Base-by-base conservation (phyloP, 2,888 invertebrate species). In the Thereva nobilitata region DNA sequence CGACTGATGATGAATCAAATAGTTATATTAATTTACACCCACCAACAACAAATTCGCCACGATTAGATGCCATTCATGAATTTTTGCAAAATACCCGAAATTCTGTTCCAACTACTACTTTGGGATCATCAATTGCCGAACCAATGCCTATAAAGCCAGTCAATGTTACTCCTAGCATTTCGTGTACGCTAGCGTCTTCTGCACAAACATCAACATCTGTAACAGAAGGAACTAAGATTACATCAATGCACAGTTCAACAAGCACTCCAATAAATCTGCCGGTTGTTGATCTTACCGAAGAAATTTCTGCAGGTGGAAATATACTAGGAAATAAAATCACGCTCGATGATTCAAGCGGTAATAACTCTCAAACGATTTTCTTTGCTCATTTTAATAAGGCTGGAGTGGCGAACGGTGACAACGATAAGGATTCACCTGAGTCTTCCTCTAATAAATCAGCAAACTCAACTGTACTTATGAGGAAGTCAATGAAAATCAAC, bases 1-100 rank as follows among this genome's bases (percentile, higher is more conserved):
- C 54, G 0, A 47, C 45, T 8, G 56, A 65, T 12, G 54, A 67
- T 10, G 52, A 66, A 37, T 47, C 67, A 7, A 71, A 71, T 53
- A 74, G 70, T 68, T 79, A 78, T 52, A 77, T 79, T 4, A 77
- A 73, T 67, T 71, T 78, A 55, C 75, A 74, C 69, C 71, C 78
- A 34, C 76, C 79, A 38, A 72, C 75, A 50, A 72, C 75, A 68
- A 79, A 78, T 69, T 78, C 79, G 66, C 75, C 77, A 52, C 75
- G 79, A 53, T 70, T 80, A 12, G 77, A 78, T n/a, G 79, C 77
- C 70, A 79, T 80, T 40, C 79, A 79, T 69, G 77, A 80, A 74
- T 73, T 80, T 65, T 67, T 80, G 59, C 78, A 79, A 68, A 78
- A 77, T 67, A 80, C 77, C 75, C 78, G 80, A 3, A 79, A 75